Conservation (phyloP, 2,113 vertebrate species). For the Colaptes auratus region DNA sequence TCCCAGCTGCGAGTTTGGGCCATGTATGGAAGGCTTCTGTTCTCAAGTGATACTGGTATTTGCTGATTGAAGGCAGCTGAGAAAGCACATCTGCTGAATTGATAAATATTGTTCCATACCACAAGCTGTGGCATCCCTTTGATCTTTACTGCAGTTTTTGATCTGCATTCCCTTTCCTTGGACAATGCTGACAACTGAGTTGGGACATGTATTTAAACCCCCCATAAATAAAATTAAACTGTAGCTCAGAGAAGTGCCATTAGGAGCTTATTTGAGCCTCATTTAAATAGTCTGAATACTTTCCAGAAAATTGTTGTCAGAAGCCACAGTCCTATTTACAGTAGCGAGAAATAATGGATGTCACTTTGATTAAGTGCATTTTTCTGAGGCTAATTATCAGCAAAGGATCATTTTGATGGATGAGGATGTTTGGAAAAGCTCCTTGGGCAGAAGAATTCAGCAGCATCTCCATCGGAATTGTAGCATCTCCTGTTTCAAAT, state of each 20-base stretch:
- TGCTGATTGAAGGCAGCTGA: slow-evolving; percentile 32
- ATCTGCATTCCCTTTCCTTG: slow-evolving; percentile 32
- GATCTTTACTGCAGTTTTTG: slow-evolving; percentile 35
- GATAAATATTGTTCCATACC: slow-evolving; percentile 41
- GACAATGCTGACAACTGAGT: slow-evolving; percentile 21
- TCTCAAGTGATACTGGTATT: neutral
- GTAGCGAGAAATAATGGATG: slow-evolving; percentile 23
- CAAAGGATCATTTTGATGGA: slow-evolving; percentile 20
- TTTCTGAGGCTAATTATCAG: slow-evolving; percentile 46
- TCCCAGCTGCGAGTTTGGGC: neutral
- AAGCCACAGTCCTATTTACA: slow-evolving; percentile 51
- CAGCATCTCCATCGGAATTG: neutral
- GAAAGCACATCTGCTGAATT: slow-evolving; percentile 36
- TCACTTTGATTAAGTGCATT: slow-evolving; percentile 58
- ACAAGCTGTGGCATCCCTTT: slow-evolving; percentile 51
- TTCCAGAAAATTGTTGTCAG: slow-evolving; percentile 39
- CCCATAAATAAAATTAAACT: slow-evolving; percentile 39
- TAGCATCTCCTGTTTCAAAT: neutral
- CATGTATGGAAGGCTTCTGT: neutral
- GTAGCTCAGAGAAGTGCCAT: slow-evolving; percentile 3
- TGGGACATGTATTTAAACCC: neutral
- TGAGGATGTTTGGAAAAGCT: slow-evolving; percentile 19
- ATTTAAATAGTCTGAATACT: slow-evolving; percentile 50
- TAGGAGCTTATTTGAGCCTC: slow-evolving; percentile 20
- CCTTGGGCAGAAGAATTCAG: neutral